These are phyloP conservation scores for Sebastes steindachneri DNA, from an alignment of 2,797 vertebrate genomes.

Conservation along the genomic window DNA sequence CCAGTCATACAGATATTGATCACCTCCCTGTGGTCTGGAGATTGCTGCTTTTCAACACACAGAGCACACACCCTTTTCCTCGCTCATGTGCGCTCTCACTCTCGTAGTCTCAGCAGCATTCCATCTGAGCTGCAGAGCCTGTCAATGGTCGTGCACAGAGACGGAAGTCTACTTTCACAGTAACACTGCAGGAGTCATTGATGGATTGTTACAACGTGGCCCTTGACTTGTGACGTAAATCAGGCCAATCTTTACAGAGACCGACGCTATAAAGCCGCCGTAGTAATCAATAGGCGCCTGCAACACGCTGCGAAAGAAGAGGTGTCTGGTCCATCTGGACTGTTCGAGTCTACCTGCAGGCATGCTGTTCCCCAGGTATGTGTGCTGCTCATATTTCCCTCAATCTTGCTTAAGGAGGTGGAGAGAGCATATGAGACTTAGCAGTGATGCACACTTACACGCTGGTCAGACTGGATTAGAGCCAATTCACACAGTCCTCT, in stretches of 20 bases:
- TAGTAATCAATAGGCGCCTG: slow-evolving; percentile 31
- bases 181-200: slow-evolving; percentile 47
- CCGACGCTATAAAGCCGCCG: slow-evolving; percentile 9
- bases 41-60: slow-evolving; percentile 56
- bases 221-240: slow-evolving; percentile 63
- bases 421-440: slow-evolving; percentile 44
- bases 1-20: slow-evolving; percentile 70
- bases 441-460: slow-evolving; percentile 62
- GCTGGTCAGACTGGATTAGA: slow-evolving; percentile 71
- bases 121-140: slow-evolving; percentile 31
- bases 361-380: slow-evolving; percentile 27
- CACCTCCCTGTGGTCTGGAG: slow-evolving; percentile 51
- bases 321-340: background rate
- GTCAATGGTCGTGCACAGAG: slow-evolving; percentile 27
- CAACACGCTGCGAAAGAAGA: background rate
- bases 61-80: slow-evolving; percentile 25
- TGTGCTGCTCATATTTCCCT: slow-evolving; percentile 37
- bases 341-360: slow-evolving; percentile 16
- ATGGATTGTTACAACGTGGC: slow-evolving; percentile 50
- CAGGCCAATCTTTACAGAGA: slow-evolving; percentile 50
- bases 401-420: slow-evolving; percentile 43
- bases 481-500: slow-evolving; percentile 64
- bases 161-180: slow-evolving; percentile 45
- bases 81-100: background rate
- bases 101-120: slow-evolving; percentile 40